Evolutionary conservation across 2,888 invertebrate genomes (phyloP).

Genomic region (Salpingus planirostris): DNA sequence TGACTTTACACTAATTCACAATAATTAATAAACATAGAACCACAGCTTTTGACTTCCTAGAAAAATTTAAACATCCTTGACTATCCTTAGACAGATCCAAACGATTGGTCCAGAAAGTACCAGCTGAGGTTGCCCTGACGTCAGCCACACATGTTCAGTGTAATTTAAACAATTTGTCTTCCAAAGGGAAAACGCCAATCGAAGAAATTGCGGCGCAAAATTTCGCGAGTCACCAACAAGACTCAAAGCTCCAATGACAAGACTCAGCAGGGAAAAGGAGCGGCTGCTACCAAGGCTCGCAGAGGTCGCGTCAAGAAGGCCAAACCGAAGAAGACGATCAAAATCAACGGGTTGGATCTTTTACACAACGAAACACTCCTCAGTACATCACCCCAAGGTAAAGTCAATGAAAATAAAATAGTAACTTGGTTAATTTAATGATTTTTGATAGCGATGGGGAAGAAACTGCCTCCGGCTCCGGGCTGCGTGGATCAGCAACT

Average conservation of each 20-base stretch:
- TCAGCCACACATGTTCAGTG: too few species aligned
- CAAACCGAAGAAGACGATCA: conserved; percentile 56
- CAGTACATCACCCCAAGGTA: conserved; percentile 71
- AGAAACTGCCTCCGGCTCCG: conserved; percentile 76
- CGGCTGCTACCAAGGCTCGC: conserved; percentile 41
- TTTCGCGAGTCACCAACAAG: conserved; percentile 42
- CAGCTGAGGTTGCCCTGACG: too few species aligned
- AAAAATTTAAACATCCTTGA: too few species aligned
- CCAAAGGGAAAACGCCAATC: conserved; percentile 36
- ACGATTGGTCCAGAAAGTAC: too few species aligned
- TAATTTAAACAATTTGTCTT: too few species aligned
- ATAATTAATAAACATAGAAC: too few species aligned
- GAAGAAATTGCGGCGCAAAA: conserved; percentile 43
- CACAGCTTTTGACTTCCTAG: too few species aligned
- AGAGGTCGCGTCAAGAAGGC: conserved; percentile 54
- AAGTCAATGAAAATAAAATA: conserved; percentile 2
- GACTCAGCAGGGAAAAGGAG: conserved; percentile 21
- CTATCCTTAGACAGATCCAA: too few species aligned
- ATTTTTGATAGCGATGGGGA: conserved; percentile 45
- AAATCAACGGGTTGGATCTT: conserved; percentile 80
- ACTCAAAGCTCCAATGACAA: conserved; percentile 10
- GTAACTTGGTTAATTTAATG: conserved; percentile 2
- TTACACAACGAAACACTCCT: conserved; percentile 82
- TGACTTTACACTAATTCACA: too few species aligned
- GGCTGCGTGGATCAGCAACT: conserved; percentile 88